Evolutionary conservation across 35 echinoderm and acorn worm genomes (phyloP), one percentile per base, ranked within the genome.

Genomic region (Heliocidaris tuberculata): DNA sequence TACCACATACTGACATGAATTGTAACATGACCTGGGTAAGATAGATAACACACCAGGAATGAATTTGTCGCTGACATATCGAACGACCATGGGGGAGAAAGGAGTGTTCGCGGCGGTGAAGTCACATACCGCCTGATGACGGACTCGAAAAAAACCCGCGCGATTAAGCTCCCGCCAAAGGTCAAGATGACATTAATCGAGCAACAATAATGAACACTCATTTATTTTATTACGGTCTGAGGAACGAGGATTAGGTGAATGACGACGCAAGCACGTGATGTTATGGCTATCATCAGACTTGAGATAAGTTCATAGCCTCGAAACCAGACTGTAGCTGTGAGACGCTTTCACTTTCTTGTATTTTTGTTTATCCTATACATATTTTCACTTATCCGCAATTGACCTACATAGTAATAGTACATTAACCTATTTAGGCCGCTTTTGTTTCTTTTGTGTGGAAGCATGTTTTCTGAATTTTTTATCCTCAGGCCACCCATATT

Each of bases 1-100:
- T 78, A 78, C 65, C 65, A 78, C 65, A 89, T 89, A 89, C 87
- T 89, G 87, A 48, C 87, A 89, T 48, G 87, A 89, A 12, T 89
- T 89, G 87, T 48, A 89, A 89, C 87, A 89, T 89, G 32, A 89
- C 31, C 87, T 32, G 87, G 31, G 31, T 13, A 48, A 47, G 87
- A 89, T 89, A 47, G 87, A 32, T 89, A 89, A 48, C 87, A 48
- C 87, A 89, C 87, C 87, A 6, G 87, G 87, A 35, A 89, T 89
- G 87, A 89, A 89, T 89, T 89, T 89, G 87, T 89, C 87, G 47
- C 31, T 89, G 87, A 89, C 87, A 89, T 32, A 89, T 89, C 87
- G 27, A 78, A 78, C 65, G 65, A n/a, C 65, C 65, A 78, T 78
- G 65, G 65, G 65, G 65, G 65, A 78, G 65, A 19, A 78, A 21